Conservation (phyloP, 2,797 vertebrate genomes). For the Rhyacichthys aspro region DNA sequence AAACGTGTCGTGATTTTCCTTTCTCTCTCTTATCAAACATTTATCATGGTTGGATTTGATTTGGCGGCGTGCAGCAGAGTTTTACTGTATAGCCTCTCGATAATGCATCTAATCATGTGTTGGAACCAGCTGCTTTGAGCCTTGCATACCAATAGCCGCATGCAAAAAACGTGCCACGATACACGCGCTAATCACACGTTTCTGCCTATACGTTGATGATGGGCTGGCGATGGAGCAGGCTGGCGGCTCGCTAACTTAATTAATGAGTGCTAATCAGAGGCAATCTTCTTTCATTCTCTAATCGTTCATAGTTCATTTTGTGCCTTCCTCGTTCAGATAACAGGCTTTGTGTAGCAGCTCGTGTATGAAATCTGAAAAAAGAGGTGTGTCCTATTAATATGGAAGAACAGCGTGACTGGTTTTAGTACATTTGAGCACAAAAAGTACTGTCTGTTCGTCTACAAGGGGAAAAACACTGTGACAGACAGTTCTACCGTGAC, state of each 20-base stretch:
- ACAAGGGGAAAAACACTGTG: not conserved
- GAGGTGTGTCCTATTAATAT: constrained; percentile 20
- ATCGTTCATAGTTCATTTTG: constrained; percentile 65
- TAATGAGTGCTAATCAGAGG: constrained; percentile 74
- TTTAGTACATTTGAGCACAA: not conserved
- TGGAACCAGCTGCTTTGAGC: constrained; percentile 18
- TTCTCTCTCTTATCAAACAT: constrained; percentile 40
- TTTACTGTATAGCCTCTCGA: not conserved
- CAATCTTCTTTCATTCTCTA: constrained; percentile 75
- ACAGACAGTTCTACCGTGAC: no score
- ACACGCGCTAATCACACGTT: constrained; percentile 46
- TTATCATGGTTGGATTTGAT: constrained; percentile 22
- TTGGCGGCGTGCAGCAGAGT: not conserved
- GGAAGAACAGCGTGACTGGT: not conserved
- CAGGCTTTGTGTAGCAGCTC: constrained; percentile 26
- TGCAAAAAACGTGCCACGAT: constrained; percentile 18
- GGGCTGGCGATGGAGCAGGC: constrained; percentile 51
- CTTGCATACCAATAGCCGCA: constrained; percentile 40
- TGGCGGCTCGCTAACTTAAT: constrained; percentile 63
- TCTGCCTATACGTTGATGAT: constrained; percentile 36
- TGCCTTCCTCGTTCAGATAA: constrained; percentile 42
- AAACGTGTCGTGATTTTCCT: constrained; percentile 21
- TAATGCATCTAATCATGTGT: constrained; percentile 22
- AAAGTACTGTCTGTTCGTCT: not conserved
- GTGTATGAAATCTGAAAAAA: constrained; percentile 12